Conservation (phyloP, 2,113 vertebrate species). For the Cyanoderma ruficeps region DNA sequence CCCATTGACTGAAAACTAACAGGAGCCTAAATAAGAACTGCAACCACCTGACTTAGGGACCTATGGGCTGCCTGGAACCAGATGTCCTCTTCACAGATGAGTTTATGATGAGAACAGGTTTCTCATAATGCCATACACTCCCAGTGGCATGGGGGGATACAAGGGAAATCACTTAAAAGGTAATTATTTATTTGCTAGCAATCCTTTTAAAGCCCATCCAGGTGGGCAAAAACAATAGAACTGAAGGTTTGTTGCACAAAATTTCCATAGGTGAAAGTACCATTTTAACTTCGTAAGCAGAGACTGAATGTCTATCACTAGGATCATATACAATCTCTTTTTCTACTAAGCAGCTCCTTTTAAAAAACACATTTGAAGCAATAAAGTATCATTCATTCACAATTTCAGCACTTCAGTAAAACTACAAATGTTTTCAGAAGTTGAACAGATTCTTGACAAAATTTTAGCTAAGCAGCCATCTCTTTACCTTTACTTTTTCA, state of each 20-base stretch:
- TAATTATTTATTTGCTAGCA: neutral
- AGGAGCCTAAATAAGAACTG: neutral
- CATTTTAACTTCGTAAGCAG: neutral
- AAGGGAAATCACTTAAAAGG: neutral
- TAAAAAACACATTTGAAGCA: neutral
- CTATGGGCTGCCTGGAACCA: neutral
- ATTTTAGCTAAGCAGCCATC: neutral
- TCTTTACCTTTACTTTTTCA: conserved; percentile 87
- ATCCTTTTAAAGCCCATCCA: neutral
- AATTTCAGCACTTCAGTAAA: neutral
- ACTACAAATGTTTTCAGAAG: neutral
- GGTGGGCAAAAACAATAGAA: neutral
- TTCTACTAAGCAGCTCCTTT: neutral
- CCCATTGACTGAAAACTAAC: neutral
- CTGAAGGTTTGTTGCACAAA: neutral
- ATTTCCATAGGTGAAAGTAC: neutral
- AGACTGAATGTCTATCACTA: neutral
- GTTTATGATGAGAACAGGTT: neutral
- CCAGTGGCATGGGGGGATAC: neutral
- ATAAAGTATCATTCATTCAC: neutral
- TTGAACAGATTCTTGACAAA: neutral
- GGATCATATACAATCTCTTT: neutral
- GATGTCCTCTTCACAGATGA: neutral
- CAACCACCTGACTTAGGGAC: neutral
- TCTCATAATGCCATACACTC: neutral